Base-by-base conservation (phyloP, 1,140 invertebrate genomes). In the Gonatopus flavifemur region DNA sequence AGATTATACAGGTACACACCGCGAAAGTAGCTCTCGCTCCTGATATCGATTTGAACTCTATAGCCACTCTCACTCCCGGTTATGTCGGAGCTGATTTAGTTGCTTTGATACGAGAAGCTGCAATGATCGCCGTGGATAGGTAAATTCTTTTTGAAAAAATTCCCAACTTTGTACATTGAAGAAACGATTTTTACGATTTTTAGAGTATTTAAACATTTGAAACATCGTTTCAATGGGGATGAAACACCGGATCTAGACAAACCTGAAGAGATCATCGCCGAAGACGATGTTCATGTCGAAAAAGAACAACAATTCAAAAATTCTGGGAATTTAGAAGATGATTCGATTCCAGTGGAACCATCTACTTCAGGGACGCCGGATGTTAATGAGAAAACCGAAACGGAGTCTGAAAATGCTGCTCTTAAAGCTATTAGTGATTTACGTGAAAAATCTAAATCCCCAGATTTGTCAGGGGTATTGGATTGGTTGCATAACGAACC, bases 71-170 rank as follows among this genome's bases (percentile, higher is more conserved):
- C 18, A 97, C 94, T 24, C 96, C 96, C 7, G 96, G 96, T n/a
- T 98, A 89, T 82, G 95, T 98, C 25, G 96, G 94, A 16, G 94
- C 93, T 9, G 97, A 99, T 84, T 80, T 99, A 19, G 84, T 88
- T 64, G 88, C 93, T 0, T 77, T 98, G 24, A 86, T 90, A 2
- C 83, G 88, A 55, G 91, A 96, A 78, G 91, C 95, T 21, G 90
- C 90, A 5, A 88, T 93, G 69, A 83, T 84, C 57, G 93, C 94
- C 19, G 86, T 96, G 0, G 89, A 93, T 57, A 81, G 83, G 78
- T 81, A 69, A 66, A 32, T 44, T 10, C 37, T 32, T 36, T 9
- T 35, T 48, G 18, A 20, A 35, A 16, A 33, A 33, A 8, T 18
- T 31, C 5, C n/a, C 1, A 49, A n/a, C n/a, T n/a, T 36, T 30